A percentile compares a stretch with the other conserved stretches of the same genome.
Evolutionary conservation across 1,140 invertebrate genomes (phyloP).

Genomic region (Temnothorax curvispinosus): DNA sequence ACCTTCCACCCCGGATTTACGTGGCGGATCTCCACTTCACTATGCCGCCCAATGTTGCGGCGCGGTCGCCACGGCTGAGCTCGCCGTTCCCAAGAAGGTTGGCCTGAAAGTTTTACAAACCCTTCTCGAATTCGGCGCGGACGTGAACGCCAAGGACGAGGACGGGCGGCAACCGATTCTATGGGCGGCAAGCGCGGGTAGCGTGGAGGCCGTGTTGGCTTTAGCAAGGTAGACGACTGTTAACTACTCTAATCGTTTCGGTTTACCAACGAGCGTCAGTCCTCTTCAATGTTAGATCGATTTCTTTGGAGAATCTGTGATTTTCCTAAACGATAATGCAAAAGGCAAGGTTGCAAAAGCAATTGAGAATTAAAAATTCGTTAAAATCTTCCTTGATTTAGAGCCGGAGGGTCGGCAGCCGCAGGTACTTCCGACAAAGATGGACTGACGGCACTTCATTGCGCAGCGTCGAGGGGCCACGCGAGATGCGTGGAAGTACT

Average conservation of each 20-base stretch:
- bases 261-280: not conserved
- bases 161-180: conserved; percentile 97
- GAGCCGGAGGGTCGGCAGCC: conserved; percentile 82
- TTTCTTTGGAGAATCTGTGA: not conserved
- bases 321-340: not conserved
- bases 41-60: conserved; percentile 99
- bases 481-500: conserved; percentile 96
- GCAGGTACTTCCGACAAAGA: conserved; percentile 88
- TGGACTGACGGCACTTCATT: conserved; percentile 96
- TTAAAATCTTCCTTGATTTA: conserved; percentile 58
- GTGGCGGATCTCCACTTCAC: conserved; percentile 97
- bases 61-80: conserved; percentile 89
- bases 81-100: conserved; percentile 85
- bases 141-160: conserved; percentile 94
- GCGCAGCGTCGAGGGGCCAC: conserved; percentile 97
- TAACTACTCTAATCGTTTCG: not conserved
- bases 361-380: not conserved
- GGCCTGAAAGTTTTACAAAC: conserved; percentile 94
- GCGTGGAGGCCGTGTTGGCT: conserved; percentile 94
- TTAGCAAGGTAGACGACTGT: conserved; percentile 90
- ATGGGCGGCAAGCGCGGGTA: conserved; percentile 99
- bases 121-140: conserved; percentile 92
- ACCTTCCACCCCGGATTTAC: conserved; percentile 94
- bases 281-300: not conserved
- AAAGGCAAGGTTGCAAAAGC: not conserved